Percentiles rank a stretch among this genome's conserved stretches.
These are phyloP conservation scores for Manis javanica DNA, from an alignment of 2,797 vertebrate species.

Conservation along the genomic window DNA sequence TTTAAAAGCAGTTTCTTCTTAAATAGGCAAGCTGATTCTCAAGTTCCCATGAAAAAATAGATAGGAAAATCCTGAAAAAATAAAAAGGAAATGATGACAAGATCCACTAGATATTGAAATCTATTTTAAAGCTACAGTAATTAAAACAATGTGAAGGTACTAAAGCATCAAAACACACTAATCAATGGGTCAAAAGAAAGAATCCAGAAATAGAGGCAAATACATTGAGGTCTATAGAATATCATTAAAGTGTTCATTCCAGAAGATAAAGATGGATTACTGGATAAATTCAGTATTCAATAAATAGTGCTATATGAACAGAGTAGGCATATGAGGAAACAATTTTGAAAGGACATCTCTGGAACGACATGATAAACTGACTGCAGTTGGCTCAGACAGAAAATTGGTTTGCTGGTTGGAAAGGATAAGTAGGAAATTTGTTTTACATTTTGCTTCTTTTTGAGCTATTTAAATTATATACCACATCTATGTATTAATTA, in stretches of 20 bases:
- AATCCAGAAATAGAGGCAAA: background rate
- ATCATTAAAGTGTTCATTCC: background rate
- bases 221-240: background rate
- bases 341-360: background rate
- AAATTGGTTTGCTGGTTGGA: background rate
- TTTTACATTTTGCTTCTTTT: background rate
- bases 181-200: background rate
- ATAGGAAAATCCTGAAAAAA: background rate
- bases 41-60: background rate
- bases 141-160: background rate
- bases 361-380: background rate
- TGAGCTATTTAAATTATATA: background rate
- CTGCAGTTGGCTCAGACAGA: background rate
- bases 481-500: background rate
- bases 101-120: background rate
- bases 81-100: background rate
- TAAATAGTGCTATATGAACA: background rate
- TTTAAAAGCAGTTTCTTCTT: background rate
- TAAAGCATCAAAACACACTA: background rate
- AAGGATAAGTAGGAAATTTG: background rate
- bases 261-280: background rate
- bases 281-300: background rate
- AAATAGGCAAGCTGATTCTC: background rate
- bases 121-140: background rate
- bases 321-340: background rate